Evolutionary conservation across 1,140 invertebrate species (phyloP).

Genomic region (Goniozus legneri): DNA sequence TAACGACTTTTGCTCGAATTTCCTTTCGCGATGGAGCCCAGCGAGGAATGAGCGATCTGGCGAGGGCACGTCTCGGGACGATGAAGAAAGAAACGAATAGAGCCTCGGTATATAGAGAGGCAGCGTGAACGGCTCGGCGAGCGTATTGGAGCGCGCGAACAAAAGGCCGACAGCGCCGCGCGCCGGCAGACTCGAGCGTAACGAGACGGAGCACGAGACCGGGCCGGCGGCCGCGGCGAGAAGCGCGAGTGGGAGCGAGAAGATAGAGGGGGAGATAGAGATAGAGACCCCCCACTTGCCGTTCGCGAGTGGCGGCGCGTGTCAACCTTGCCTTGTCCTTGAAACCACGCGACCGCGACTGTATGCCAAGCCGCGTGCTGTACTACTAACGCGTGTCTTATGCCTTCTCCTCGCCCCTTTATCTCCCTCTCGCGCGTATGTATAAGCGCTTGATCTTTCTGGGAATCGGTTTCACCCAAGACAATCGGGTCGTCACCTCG

Average conservation of each 20-base stretch:
- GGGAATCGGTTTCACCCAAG: neutral
- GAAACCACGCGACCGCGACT: conserved; percentile 50
- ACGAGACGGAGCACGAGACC: neutral
- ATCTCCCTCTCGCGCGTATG: neutral
- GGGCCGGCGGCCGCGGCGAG: neutral
- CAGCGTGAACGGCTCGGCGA: too few relatives aligned
- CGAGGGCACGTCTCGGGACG: too few relatives aligned
- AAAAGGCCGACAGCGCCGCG: too few relatives aligned
- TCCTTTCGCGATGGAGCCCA: too few relatives aligned
- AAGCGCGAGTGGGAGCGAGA: neutral
- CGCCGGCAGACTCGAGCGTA: too few relatives aligned
- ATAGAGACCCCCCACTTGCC: conserved; percentile 28
- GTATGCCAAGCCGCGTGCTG: conserved; percentile 32
- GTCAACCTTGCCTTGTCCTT: conserved; percentile 54
- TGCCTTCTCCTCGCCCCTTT: conserved; percentile 2
- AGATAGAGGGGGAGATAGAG: conserved; percentile 9
- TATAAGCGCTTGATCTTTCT: neutral
- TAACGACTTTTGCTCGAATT: too few relatives aligned
- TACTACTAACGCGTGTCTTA: conserved; percentile 27
- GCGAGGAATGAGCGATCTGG: too few relatives aligned
- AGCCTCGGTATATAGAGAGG: too few relatives aligned
- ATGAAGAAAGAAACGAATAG: too few relatives aligned
- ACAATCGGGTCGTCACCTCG: neutral
- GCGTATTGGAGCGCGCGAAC: too few relatives aligned
- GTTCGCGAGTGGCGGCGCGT: conserved; percentile 47